Conservation (phyloP, 2,888 invertebrate species). For the Osedax fenrisi region DNA sequence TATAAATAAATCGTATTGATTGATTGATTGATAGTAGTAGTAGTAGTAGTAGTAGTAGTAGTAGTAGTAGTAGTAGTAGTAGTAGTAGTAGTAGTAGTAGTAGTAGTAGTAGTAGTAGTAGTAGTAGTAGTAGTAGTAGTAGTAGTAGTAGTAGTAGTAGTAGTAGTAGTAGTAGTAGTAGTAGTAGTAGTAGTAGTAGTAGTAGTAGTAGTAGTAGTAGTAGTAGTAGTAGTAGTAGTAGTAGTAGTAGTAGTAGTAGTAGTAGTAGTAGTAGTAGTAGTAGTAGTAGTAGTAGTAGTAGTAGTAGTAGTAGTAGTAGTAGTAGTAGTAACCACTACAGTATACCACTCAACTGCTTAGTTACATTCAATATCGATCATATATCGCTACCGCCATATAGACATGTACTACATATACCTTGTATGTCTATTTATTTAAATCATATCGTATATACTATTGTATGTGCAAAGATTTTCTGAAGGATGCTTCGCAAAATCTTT, state of each 20-base stretch:
- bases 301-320: background rate
- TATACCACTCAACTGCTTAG: background rate
- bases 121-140: background rate
- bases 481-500: too few relatives aligned
- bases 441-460: too few relatives aligned
- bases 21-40: background rate
- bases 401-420: too few relatives aligned
- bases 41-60: background rate
- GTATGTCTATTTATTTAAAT: too few relatives aligned
- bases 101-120: background rate
- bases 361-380: too few relatives aligned
- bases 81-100: background rate
- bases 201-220: background rate
- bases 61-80: background rate
- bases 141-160: background rate
- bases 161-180: background rate
- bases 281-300: background rate
- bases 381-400: too few relatives aligned
- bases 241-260: background rate
- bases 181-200: background rate
- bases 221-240: background rate
- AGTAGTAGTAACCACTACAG: background rate
- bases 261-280: background rate
- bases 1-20: background rate
- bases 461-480: too few relatives aligned